Evolutionary conservation across 2,113 vertebrate genomes (phyloP), one percentile per base, ranked within the genome.

Genomic region (Typhlomys cinereus): DNA sequence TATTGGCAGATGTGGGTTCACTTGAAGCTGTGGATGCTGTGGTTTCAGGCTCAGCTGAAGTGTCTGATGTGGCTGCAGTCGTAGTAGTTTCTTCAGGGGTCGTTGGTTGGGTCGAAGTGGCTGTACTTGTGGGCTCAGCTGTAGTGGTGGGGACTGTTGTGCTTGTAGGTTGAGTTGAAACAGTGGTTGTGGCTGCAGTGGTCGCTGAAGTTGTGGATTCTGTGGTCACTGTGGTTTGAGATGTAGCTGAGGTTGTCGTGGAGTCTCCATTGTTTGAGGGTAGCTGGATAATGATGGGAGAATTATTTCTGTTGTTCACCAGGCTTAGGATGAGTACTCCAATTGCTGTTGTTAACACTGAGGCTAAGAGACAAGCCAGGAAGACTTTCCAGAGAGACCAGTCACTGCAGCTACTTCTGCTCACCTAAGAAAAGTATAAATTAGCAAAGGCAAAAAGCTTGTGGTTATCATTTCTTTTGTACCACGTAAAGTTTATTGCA

Each of bases 311-410:
- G 0, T n/a, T n/a, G n/a, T 90, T 97, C 62, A 98, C 85, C 85
- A 97, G 79, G 27, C 92, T 90, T 34, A 97, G 23, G 50, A 83
- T 15, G 54, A 98, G 75, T 6, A 97, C 96, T 48, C 98, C 98
- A 3, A 97, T 61, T 0, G 90, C 48, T 0, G 97, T 97, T 84
- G 94, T 98, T 91, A 98, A 76, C 4, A 96, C 2, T 15, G 96
- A 97, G 39, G 97, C 98, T 95, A 98, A 84, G 0, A 98, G 95
- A 39, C 96, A 98, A 67, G 95, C 90, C 52, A 98, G 85, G 29
- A 98, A 98, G 52, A 97, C 15, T 44, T 95, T 97, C 95, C 97
- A 91, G 0, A 97, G 75, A 67, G 96, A 97, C 83, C 95, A 95
- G 36, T 67, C 69, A 66, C 12, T 17, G 52, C 2, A 81, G 62